Conservation (phyloP, 2,113 vertebrate genomes). For the Dasyprocta punctata region DNA sequence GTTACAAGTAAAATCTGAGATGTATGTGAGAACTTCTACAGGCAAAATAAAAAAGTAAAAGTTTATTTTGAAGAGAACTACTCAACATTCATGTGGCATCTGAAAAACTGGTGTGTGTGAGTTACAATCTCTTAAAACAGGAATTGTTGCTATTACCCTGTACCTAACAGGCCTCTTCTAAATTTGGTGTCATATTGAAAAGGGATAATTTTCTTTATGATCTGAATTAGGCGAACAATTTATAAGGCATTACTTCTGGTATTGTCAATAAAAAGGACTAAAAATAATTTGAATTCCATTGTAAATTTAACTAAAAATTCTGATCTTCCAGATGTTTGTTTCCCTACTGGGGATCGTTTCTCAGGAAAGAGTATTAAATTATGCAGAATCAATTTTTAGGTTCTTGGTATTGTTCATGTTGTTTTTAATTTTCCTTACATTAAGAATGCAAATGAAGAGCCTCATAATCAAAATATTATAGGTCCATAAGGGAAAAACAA, state of each 20-base stretch:
- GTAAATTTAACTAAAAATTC: conserved; percentile 75
- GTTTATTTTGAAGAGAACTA: neutral
- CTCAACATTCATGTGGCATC: neutral
- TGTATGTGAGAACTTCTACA: neutral
- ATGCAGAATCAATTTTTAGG: conserved; percentile 23
- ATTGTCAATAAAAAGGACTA: conserved; percentile 62
- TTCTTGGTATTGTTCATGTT: neutral
- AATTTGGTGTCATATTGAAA: conserved; percentile 60
- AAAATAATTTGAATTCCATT: conserved; percentile 76
- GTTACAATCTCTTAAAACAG: neutral
- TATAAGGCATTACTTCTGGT: conserved; percentile 69
- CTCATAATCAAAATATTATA: neutral
- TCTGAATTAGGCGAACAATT: conserved; percentile 74
- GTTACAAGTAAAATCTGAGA: conserved; percentile 20
- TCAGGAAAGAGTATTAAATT: conserved; percentile 54
- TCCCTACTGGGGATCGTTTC: conserved; percentile 46
- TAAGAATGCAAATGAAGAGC: neutral
- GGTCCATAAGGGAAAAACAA: neutral
- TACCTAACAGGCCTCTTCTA: neutral
- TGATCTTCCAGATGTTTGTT: conserved; percentile 75
- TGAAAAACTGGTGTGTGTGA: neutral
- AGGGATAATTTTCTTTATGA: conserved; percentile 75
- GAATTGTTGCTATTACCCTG: neutral
- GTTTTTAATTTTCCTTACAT: conserved; percentile 23
- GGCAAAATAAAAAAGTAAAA: conserved; percentile 29